These are phyloP conservation scores for Dinomys branickii DNA, from an alignment of 2,113 vertebrate species.

Conservation along the genomic window DNA sequence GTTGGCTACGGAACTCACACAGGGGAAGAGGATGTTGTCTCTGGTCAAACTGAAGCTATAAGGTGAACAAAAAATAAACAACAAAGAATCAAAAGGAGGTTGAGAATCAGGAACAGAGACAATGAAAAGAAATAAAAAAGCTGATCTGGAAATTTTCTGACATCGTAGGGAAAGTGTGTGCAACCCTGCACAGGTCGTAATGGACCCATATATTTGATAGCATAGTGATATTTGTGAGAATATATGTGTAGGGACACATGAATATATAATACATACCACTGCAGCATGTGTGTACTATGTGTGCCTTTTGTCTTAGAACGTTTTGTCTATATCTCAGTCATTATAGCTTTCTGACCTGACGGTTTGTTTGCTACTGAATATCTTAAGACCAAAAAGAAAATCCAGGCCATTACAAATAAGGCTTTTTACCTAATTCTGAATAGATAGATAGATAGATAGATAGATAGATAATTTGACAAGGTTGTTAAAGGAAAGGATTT, in stretches of 20 bases:
- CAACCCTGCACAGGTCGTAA: background rate
- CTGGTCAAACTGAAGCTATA: background rate
- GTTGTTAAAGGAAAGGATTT: constrained; percentile 17
- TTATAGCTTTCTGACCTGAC: background rate
- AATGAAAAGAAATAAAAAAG: background rate
- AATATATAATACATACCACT: too few species aligned
- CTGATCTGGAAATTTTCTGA: background rate
- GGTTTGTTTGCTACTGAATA: background rate
- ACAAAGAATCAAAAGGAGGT: background rate
- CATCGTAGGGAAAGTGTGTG: background rate
- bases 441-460: too few species aligned
- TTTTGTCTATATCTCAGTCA: background rate
- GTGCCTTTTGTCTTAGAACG: background rate
- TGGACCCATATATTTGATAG: background rate
- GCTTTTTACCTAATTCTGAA: background rate
- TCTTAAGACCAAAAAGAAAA: constrained; percentile 14
- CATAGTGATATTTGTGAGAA: background rate
- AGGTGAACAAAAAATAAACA: background rate
- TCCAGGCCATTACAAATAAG: background rate
- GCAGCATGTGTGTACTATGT: background rate
- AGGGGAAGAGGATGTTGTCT: background rate
- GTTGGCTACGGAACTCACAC: background rate
- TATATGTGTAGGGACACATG: background rate
- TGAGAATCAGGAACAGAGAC: background rate
- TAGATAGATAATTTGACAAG: background rate